These are phyloP conservation scores for Clepsis dumicolana DNA, from an alignment of 2,888 invertebrate species.

Conservation along the genomic window DNA sequence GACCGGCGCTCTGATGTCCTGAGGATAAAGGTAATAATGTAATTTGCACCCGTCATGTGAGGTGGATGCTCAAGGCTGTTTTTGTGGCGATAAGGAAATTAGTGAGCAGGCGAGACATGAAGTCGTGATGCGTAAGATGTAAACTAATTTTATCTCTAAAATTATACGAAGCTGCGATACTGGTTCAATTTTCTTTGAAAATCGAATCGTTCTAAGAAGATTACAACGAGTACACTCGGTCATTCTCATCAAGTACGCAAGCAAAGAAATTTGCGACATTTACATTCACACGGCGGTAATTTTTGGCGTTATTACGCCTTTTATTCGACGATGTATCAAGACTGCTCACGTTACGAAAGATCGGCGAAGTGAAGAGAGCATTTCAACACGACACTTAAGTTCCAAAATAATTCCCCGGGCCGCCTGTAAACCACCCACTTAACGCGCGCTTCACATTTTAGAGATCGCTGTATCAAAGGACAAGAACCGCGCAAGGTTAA, in stretches of 20 bases:
- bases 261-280: constrained; percentile 14
- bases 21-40: constrained; percentile 42
- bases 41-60: constrained; percentile 42
- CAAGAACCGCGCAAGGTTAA: constrained; percentile 39
- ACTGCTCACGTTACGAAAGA: constrained; percentile 66
- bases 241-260: background rate
- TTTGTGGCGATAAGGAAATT: constrained; percentile 7
- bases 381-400: constrained; percentile 77
- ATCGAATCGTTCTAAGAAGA: background rate
- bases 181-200: too few relatives aligned
- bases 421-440: constrained; percentile 73
- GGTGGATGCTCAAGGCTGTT: constrained; percentile 21
- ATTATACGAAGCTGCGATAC: too few relatives aligned
- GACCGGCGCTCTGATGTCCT: constrained; percentile 38
- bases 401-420: constrained; percentile 70
- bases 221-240: background rate
- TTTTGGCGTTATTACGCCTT: constrained; percentile 37
- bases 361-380: constrained; percentile 57
- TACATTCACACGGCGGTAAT: constrained; percentile 30
- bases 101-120: background rate
- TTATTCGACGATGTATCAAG: constrained; percentile 49
- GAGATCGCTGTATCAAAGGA: constrained; percentile 41
- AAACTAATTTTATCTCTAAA: too few relatives aligned
- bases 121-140: too few relatives aligned
- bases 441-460: constrained; percentile 62